These are phyloP conservation scores for Trachelipus rathkii DNA, from an alignment of 1,140 invertebrate genomes.

Conservation along the genomic window DNA sequence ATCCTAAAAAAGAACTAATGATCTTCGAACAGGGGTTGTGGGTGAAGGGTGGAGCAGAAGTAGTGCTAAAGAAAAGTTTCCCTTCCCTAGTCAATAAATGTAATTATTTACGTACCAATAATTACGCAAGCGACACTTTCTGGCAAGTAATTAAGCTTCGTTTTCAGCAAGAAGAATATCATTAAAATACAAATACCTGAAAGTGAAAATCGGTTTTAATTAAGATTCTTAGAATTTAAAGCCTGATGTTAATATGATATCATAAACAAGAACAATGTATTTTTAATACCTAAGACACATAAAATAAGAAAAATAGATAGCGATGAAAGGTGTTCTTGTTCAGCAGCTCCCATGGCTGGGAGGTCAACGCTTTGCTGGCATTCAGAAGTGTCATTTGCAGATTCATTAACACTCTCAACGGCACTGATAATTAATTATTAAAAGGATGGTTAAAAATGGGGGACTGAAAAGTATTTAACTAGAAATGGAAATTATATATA, in stretches of 20 bases:
- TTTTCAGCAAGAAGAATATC: constrained; percentile 90
- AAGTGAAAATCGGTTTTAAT: constrained; percentile 32
- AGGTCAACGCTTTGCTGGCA: constrained; percentile 53
- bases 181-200: constrained; percentile 81
- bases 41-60: background rate
- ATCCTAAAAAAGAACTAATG: too few relatives aligned
- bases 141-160: constrained; percentile 92
- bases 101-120: constrained; percentile 56
- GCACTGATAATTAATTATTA: background rate
- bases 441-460: background rate
- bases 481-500: background rate
- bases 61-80: background rate
- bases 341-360: constrained; percentile 80
- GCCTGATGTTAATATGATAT: too few relatives aligned
- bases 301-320: constrained; percentile 95
- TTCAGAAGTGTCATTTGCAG: constrained; percentile 31
- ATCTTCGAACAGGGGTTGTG: too few relatives aligned
- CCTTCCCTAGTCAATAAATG: too few relatives aligned
- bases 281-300: constrained; percentile 65
- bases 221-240: too few relatives aligned
- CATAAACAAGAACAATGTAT: too few relatives aligned
- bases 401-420: background rate
- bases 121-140: constrained; percentile 97
- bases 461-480: background rate
- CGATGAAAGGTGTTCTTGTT: constrained; percentile 92